phyloP scores from a whole-genome alignment of 2,797 vertebrate genomes.

The Peromyscus attwateri region DNA sequence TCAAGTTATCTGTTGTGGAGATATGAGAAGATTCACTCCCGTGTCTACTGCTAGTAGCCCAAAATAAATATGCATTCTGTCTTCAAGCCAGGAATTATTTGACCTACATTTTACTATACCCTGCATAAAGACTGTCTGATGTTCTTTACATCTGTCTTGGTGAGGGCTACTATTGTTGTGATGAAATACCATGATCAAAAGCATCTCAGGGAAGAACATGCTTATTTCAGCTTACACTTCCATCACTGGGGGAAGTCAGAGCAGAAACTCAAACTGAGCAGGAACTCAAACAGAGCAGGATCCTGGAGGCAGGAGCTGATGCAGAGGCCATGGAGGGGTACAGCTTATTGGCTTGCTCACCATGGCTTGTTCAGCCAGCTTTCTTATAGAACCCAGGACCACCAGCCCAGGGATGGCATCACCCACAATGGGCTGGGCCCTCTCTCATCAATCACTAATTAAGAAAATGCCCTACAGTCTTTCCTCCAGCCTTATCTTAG shows the following conservation, averaged over 20 bases:
- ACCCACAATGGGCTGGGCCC: no score
- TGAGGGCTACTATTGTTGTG: no score
- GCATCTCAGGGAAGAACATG: background rate
- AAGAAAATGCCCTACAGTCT: background rate
- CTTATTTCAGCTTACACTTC: background rate
- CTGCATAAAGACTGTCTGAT: background rate
- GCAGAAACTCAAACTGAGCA: background rate
- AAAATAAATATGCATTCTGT: constrained; percentile 52
- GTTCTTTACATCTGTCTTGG: background rate
- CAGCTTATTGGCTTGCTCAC: no score
- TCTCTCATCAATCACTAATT: background rate
- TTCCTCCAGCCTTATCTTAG: background rate
- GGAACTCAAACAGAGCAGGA: background rate
- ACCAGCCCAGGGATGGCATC: background rate
- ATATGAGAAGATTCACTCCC: background rate
- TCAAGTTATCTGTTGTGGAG: background rate
- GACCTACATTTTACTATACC: background rate
- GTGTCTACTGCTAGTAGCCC: background rate
- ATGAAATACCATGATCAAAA: background rate
- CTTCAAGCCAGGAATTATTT: constrained; percentile 7
- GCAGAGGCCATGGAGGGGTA: background rate
- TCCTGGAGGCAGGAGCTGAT: background rate
- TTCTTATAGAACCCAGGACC: background rate
- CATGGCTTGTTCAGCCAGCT: background rate
- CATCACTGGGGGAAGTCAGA: background rate